Evolutionary conservation across 1,140 invertebrate genomes (phyloP).

Genomic region (Anthonomus grandis): DNA sequence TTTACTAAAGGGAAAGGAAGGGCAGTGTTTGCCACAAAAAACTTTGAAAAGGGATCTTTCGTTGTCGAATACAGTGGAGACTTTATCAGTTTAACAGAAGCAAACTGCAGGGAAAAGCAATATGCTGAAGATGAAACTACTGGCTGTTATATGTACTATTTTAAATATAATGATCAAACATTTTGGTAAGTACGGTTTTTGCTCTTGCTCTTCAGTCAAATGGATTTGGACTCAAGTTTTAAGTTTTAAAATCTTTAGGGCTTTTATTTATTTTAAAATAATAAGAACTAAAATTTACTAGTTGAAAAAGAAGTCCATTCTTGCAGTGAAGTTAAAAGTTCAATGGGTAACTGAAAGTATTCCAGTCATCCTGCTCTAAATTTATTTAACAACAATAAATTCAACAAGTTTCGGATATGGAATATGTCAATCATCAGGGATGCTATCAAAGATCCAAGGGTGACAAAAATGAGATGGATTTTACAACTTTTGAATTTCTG

Average conservation of each 20-base stretch:
- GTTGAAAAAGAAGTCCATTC: too few species aligned
- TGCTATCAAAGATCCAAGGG: too few species aligned
- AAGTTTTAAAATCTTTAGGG: background rate
- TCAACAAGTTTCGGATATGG: too few species aligned
- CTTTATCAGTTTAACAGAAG: constrained; percentile 78
- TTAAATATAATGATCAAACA: constrained; percentile 82
- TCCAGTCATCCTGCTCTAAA: too few species aligned
- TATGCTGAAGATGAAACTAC: constrained; percentile 85
- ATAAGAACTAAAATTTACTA: too few species aligned
- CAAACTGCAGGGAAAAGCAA: constrained; percentile 74
- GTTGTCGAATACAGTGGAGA: constrained; percentile 97
- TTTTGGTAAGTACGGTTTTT: constrained; percentile 74
- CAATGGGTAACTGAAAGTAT: too few species aligned
- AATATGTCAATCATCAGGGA: too few species aligned
- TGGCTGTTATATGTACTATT: constrained; percentile 99
- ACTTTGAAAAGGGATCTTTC: constrained; percentile 85
- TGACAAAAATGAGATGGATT: too few species aligned
- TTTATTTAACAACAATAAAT: too few species aligned
- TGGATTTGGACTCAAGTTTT: background rate
- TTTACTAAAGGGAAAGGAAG: constrained; percentile 72
- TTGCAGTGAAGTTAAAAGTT: too few species aligned
- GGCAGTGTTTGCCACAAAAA: constrained; percentile 70
- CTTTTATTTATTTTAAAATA: constrained; percentile 1
- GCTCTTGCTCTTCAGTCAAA: too few species aligned
- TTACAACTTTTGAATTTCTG: too few species aligned